Conservation (phyloP, 2,888 invertebrate genomes). For the Slavum lentiscoides region DNA sequence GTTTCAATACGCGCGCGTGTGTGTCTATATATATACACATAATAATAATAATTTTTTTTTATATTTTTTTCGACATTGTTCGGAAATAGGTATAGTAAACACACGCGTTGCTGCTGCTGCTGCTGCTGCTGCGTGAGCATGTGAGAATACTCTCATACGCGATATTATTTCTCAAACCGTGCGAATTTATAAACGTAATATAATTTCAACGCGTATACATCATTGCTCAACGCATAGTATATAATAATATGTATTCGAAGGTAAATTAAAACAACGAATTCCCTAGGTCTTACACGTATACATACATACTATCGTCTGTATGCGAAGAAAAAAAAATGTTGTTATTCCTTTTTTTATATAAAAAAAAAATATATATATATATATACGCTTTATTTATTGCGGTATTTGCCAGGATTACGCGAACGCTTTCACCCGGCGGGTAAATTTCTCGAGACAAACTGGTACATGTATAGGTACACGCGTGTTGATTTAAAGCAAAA, state of each 20-base stretch:
- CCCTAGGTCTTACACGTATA: too few species aligned
- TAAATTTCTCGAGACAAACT: conserved; percentile 38
- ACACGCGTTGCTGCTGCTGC: not conserved
- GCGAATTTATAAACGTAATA: conserved; percentile 36
- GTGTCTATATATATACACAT: conserved; percentile 11
- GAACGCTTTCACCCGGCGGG: conserved; percentile 27
- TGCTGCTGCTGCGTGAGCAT: not conserved
- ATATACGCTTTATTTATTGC: too few species aligned
- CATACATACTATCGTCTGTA: too few species aligned
- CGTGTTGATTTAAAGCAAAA: not conserved
- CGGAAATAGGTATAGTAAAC: not conserved
- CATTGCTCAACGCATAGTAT: too few species aligned
- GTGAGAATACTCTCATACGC: not conserved
- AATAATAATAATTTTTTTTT: too few species aligned
- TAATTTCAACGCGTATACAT: not conserved
- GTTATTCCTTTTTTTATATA: too few species aligned
- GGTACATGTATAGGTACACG: not conserved
- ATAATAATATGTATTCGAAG: too few species aligned
- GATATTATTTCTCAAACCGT: conserved; percentile 18
- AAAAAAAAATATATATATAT: too few species aligned
- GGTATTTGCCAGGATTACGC: not conserved
- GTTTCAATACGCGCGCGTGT: conserved; percentile 21
- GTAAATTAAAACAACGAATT: too few species aligned
- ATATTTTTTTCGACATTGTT: conserved; percentile 33
- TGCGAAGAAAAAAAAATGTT: too few species aligned